Evolutionary conservation across 2,113 vertebrate genomes (phyloP).

Genomic region (Fulica atra): DNA sequence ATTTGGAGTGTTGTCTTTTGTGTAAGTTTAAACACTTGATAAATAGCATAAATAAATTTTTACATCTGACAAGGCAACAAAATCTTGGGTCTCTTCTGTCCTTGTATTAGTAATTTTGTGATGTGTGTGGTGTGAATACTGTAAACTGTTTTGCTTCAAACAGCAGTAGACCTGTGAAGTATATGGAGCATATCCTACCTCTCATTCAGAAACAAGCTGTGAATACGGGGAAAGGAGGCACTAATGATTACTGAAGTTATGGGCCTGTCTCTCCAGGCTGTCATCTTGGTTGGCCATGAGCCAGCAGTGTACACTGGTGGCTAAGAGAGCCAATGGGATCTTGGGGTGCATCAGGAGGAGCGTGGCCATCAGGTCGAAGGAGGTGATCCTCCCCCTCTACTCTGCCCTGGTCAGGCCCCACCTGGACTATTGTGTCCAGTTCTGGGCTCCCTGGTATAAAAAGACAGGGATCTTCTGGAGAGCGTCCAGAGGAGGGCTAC

Average conservation of each 20-base stretch:
- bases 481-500: too few species aligned
- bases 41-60: constrained; percentile 53
- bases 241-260: neutral
- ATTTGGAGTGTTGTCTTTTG: neutral
- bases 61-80: constrained; percentile 4
- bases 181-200: accelerated
- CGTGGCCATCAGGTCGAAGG: too few species aligned
- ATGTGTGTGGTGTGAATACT: neutral
- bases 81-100: neutral
- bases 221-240: neutral
- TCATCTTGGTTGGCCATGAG: neutral
- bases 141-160: neutral
- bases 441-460: too few species aligned
- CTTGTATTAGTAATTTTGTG: neutral
- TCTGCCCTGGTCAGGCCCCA: too few species aligned
- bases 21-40: constrained; percentile 38
- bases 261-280: neutral
- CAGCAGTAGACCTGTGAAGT: neutral
- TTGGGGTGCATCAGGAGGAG: too few species aligned
- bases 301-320: too few species aligned
- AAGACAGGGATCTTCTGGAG: too few species aligned
- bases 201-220: neutral
- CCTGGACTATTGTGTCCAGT: too few species aligned
- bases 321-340: too few species aligned
- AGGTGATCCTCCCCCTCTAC: too few species aligned